phyloP scores from a whole-genome alignment of 2,113 vertebrate species.

The Neomonachus schauinslandi region DNA sequence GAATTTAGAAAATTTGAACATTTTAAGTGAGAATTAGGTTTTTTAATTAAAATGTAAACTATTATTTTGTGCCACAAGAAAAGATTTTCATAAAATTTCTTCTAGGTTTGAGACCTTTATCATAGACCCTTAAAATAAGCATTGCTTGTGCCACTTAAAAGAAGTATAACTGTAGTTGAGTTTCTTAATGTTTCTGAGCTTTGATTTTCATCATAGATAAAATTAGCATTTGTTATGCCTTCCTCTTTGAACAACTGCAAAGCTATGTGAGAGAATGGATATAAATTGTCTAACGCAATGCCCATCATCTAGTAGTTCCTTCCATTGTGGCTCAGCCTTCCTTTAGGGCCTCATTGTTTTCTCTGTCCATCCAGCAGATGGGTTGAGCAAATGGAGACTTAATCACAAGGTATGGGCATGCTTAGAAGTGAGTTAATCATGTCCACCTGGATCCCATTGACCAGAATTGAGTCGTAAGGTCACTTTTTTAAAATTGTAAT shows the following conservation, averaged over 20 bases:
- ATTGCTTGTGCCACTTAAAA: background rate
- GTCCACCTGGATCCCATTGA: background rate
- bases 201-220: background rate
- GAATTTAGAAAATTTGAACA: background rate
- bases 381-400: background rate
- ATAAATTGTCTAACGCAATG: background rate
- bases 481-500: background rate
- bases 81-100: background rate
- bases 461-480: background rate
- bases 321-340: rapidly evolving
- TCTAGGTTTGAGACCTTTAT: background rate
- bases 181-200: background rate
- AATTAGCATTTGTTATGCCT: background rate
- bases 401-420: background rate
- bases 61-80: background rate
- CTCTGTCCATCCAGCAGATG: background rate
- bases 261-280: background rate
- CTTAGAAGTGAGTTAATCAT: background rate
- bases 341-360: background rate
- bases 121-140: background rate
- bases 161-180: background rate
- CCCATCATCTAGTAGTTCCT: background rate
- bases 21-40: background rate
- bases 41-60: background rate
- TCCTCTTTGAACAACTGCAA: background rate